A percentile compares a stretch with the other conserved stretches of the same genome.
Evolutionary conservation across 2,888 invertebrate species (phyloP).

Genomic region (Drosophila paranaensis): DNA sequence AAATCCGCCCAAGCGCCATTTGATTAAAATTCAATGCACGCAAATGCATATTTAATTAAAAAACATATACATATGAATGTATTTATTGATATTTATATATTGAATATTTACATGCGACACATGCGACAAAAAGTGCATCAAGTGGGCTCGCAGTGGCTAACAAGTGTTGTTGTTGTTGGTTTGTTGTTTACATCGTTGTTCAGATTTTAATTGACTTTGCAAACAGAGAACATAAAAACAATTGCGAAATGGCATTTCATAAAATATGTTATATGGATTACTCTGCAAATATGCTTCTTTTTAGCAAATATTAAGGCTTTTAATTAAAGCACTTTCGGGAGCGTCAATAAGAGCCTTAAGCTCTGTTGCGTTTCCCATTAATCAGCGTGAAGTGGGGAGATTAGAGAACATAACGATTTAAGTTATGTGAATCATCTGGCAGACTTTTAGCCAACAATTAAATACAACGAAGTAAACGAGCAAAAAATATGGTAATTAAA

Average conservation of each 20-base stretch:
- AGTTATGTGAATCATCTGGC: neutral
- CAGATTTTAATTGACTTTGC: constrained; percentile 73
- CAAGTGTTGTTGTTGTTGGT: constrained; percentile 16
- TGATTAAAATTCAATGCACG: constrained; percentile 72
- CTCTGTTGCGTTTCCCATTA: neutral
- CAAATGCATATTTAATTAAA: constrained; percentile 77
- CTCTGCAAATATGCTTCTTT: constrained; percentile 22
- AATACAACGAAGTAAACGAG: constrained; percentile 4
- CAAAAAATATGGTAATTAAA: constrained; percentile 38
- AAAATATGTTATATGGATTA: constrained; percentile 30
- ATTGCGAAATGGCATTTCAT: constrained; percentile 11
- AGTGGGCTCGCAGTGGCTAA: constrained; percentile 23
- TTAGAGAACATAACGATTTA: neutral
- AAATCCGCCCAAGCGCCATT: constrained; percentile 48
- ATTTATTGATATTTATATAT: constrained; percentile 15
- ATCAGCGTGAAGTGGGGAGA: neutral
- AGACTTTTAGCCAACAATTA: neutral
- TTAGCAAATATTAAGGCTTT: neutral
- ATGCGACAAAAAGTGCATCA: constrained; percentile 51
- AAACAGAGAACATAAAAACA: constrained; percentile 51
- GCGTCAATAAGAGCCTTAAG: neutral
- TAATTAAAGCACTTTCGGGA: neutral
- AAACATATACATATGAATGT: constrained; percentile 21
- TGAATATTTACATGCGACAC: constrained; percentile 34
- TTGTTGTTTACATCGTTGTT: constrained; percentile 69